Evolutionary conservation across 2,113 vertebrate genomes (phyloP).

Genomic region (Tricholaema leucomelas): DNA sequence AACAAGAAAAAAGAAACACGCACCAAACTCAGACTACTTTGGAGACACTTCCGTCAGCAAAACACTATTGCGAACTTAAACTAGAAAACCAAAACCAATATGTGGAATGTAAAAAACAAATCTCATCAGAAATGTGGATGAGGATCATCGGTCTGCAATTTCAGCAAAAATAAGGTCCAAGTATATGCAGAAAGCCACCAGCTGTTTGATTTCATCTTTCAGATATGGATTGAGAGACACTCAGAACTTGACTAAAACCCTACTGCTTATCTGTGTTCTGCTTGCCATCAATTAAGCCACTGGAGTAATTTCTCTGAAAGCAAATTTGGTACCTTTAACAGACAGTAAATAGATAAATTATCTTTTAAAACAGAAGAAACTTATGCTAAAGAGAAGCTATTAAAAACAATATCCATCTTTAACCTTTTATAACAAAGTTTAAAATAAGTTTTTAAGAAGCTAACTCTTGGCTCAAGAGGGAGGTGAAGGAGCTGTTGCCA

Average conservation of each 20-base stretch:
- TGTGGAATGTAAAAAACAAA: neutral
- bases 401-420: neutral
- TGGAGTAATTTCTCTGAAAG: neutral
- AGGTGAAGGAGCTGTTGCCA: rapidly evolving
- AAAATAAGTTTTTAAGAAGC: neutral
- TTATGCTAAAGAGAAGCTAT: neutral
- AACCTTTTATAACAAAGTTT: neutral
- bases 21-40: neutral
- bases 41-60: neutral
- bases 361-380: neutral
- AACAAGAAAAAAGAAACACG: neutral
- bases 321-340: neutral
- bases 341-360: neutral
- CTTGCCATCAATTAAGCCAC: neutral
- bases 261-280: rapidly evolving
- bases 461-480: neutral
- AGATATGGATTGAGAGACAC: neutral
- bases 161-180: neutral
- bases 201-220: neutral
- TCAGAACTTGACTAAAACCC: neutral
- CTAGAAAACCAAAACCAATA: neutral
- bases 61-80: neutral
- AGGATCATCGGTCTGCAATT: neutral
- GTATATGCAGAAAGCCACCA: neutral
- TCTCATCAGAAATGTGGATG: neutral